These are phyloP conservation scores for Apus apus DNA, from an alignment of 2,113 vertebrate species.

Conservation along the genomic window DNA sequence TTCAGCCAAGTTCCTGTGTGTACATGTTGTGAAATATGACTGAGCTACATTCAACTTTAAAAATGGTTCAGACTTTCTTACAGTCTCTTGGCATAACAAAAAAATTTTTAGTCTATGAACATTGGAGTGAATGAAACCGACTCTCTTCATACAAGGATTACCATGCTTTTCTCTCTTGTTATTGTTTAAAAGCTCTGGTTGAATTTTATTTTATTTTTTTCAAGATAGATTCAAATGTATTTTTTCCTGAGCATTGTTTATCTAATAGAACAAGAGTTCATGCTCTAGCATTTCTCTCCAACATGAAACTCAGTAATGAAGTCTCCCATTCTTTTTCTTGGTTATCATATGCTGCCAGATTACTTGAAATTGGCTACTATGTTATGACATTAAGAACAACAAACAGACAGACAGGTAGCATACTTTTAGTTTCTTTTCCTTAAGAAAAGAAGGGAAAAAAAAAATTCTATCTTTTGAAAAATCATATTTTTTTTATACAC, in stretches of 20 bases:
- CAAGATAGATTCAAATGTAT: neutral
- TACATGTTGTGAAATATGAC: neutral
- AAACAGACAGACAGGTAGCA: neutral
- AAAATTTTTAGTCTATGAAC: neutral
- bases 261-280: neutral
- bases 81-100: neutral
- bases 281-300: neutral
- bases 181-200: accelerated
- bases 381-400: neutral
- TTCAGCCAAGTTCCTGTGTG: neutral
- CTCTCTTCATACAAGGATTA: neutral
- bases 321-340: neutral
- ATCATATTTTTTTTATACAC: neutral
- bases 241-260: neutral
- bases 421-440: neutral
- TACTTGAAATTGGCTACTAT: neutral
- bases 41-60: neutral
- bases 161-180: accelerated
- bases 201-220: neutral
- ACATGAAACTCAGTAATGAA: neutral
- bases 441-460: neutral
- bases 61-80: neutral
- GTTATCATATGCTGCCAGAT: neutral
- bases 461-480: neutral
- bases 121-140: neutral